Percentiles rank a stretch among this genome's conserved stretches.
Evolutionary conservation across 1,140 invertebrate species (phyloP).

Genomic region (Papilio aristodemus): DNA sequence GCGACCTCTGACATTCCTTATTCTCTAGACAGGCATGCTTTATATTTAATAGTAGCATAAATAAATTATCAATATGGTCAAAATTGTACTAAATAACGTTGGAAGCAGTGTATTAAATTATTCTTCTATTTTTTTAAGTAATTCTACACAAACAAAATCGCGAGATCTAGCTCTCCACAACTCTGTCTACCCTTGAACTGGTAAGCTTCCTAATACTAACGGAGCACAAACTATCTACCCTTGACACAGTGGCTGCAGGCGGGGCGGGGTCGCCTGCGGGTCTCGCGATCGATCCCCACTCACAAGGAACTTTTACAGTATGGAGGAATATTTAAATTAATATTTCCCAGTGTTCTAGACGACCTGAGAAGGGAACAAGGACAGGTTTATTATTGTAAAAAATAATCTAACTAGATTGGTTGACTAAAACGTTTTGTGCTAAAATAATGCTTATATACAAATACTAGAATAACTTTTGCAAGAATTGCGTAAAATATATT

Average conservation of each 20-base stretch:
- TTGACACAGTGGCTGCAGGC: background rate
- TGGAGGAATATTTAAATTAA: background rate
- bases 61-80: too few relatives aligned
- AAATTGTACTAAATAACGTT: too few relatives aligned
- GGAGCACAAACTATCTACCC: background rate
- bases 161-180: background rate
- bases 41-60: background rate
- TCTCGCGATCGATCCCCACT: slow-evolving; percentile 4
- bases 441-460: too few relatives aligned
- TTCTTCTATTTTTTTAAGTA: too few relatives aligned
- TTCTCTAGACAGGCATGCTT: background rate
- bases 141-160: too few relatives aligned
- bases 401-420: too few relatives aligned
- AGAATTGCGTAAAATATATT: background rate
- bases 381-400: too few relatives aligned
- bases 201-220: slow-evolving; percentile 6
- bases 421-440: too few relatives aligned
- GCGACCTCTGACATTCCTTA: background rate
- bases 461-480: background rate
- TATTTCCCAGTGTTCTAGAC: background rate
- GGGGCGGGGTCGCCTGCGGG: background rate
- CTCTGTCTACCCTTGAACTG: background rate
- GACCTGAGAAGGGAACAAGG: too few relatives aligned
- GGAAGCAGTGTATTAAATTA: too few relatives aligned
- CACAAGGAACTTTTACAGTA: background rate